A percentile compares a stretch with the other conserved stretches of the same genome.
phyloP scores from a whole-genome alignment of 1,140 invertebrate species.

The Eupeodes corollae region DNA sequence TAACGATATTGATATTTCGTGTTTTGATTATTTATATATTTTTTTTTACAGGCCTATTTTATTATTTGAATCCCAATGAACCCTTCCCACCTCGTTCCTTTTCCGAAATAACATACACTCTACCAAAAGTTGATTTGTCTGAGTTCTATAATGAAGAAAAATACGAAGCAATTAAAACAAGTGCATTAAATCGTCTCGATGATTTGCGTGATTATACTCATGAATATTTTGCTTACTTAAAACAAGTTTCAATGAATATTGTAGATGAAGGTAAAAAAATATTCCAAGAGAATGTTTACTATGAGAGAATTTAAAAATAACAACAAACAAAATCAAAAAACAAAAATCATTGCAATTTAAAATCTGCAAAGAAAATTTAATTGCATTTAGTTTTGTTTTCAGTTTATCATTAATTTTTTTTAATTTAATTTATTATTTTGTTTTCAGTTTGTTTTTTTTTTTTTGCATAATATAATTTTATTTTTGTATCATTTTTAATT shows the following conservation, averaged over 20 bases:
- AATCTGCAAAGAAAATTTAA: no score
- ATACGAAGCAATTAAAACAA: constrained; percentile 18
- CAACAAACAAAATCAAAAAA: no score
- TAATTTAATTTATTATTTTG: not conserved
- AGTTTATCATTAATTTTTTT: no score
- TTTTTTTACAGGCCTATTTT: constrained; percentile 28
- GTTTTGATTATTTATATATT: not conserved
- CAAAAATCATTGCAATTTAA: no score
- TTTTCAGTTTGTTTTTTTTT: not conserved
- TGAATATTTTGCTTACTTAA: constrained; percentile 30
- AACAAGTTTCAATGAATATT: constrained; percentile 29
- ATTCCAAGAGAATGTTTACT: constrained; percentile 27
- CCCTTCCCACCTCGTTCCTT: constrained; percentile 30
- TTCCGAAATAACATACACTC: constrained; percentile 15
- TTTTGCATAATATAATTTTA: no score
- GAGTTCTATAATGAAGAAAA: constrained; percentile 25
- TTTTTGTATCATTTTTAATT: not conserved
- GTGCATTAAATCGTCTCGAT: constrained; percentile 23
- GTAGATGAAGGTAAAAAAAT: constrained; percentile 20
- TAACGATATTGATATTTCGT: no score
- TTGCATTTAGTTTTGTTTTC: no score
- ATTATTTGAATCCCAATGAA: constrained; percentile 36
- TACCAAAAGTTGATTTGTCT: constrained; percentile 22
- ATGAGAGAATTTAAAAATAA: constrained; percentile 24
- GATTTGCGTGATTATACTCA: constrained; percentile 29